Percentiles rank a stretch among this genome's conserved stretches.
These are phyloP conservation scores for human DNA, from an alignment of 2,113 vertebrate genomes.

Conservation along the genomic window DNA sequence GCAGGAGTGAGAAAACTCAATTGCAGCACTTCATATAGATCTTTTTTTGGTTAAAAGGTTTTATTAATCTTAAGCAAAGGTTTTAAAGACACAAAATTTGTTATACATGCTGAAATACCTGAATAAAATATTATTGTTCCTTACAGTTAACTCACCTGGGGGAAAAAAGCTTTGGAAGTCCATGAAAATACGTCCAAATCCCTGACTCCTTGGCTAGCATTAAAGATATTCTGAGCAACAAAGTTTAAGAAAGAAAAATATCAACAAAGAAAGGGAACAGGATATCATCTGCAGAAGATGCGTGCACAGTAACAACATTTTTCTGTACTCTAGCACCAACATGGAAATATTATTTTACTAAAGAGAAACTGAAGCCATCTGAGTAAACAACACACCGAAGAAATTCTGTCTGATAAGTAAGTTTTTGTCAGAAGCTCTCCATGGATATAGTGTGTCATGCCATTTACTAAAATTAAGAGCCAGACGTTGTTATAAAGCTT, in stretches of 20 bases:
- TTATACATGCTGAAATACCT: slow-evolving; percentile 77
- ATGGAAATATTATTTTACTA: slow-evolving; percentile 61
- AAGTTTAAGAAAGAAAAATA: slow-evolving; percentile 94
- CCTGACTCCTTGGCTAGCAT: slow-evolving; percentile 98
- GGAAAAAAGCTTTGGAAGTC: slow-evolving; percentile 95
- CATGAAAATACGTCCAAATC: slow-evolving; percentile 97
- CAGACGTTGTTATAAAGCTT: slow-evolving; percentile 77
- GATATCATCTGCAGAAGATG: slow-evolving; percentile 81
- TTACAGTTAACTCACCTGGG: slow-evolving; percentile 94
- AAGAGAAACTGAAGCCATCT: slow-evolving; percentile 75
- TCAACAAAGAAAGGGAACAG: slow-evolving; percentile 87
- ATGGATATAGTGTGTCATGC: slow-evolving; percentile 98
- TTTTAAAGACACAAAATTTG: slow-evolving; percentile 63
- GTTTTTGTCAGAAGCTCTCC: slow-evolving; percentile 81
- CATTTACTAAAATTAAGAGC: slow-evolving; percentile 88
- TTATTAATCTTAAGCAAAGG: slow-evolving; percentile 57
- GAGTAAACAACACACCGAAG: slow-evolving; percentile 71
- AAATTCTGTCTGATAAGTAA: slow-evolving; percentile 79
- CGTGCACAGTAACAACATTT: slow-evolving; percentile 72
- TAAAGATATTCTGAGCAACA: slow-evolving; percentile 98
- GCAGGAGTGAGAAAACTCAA: not conserved
- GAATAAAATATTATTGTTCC: slow-evolving; percentile 83
- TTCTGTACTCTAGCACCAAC: slow-evolving; percentile 67
- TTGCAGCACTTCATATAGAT: not conserved
- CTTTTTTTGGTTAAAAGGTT: slow-evolving; percentile 51